Base-by-base conservation (phyloP, 2,113 vertebrate species). In the Melanotaenia duboulayi region DNA sequence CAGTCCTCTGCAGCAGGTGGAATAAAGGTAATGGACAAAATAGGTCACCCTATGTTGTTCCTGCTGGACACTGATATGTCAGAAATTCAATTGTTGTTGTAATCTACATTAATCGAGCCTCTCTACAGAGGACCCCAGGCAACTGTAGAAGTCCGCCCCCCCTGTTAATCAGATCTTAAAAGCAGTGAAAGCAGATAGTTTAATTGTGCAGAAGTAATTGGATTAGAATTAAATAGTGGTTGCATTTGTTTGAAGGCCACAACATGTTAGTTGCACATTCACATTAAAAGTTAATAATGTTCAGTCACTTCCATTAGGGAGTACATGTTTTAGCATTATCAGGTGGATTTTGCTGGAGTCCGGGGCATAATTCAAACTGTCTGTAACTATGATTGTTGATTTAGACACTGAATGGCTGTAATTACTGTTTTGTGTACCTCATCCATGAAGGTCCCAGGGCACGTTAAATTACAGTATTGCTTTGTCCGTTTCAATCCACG, bases 301-400 rank as follows among this genome's bases (percentile, higher is more conserved):
- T 16, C 32, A 4, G 4, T 32, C 25, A 37, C 11, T 24, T 50
- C 55, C 46, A 20, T 74, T 60, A 28, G 23, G 22, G 60, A 60
- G 57, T 16, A n/a, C 39, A 67, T n/a, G 49, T 64, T 68, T 65
- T 39, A 28, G 28, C 28, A 3, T 28, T 50, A 13, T 59, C 17
- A 44, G 68, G 61, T 48, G 51, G 56, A 60, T 78, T 82, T 83
- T 74, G 63, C 46, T 65, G 59, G 39, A 50, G 59, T 77, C 61
- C 40, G n/a, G 46, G 56, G 63, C 57, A 74, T 59, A 62, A 74
- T 28, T 80, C 25, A 81, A 74, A 60, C 65, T 24, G 59, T 78
- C 12, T 55, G 59, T 58, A 40, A 74, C 48, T 61, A 71, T 80
- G 50, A 28, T 50, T 59, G 50, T 51, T 80, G 81, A 84, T 84